Evolutionary conservation across 2,888 invertebrate species (phyloP).

Genomic region (Eupithecia subumbrata): DNA sequence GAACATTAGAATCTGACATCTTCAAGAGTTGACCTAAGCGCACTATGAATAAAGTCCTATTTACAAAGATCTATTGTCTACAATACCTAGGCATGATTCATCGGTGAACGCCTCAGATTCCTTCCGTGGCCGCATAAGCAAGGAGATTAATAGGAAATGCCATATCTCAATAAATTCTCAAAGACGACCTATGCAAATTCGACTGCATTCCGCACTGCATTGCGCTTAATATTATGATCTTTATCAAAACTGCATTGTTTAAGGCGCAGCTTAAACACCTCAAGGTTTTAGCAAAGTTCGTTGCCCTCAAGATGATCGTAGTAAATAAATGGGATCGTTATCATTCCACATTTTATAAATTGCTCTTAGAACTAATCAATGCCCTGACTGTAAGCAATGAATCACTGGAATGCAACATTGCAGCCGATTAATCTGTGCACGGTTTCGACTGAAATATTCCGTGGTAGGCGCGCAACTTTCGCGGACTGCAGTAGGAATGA

Average conservation of each 20-base stretch:
- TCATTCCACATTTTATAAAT: constrained; percentile 26
- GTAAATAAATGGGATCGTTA: constrained; percentile 16
- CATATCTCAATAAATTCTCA: constrained; percentile 68
- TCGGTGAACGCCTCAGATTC: constrained; percentile 67
- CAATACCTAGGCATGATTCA: constrained; percentile 64
- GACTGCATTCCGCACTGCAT: constrained; percentile 52
- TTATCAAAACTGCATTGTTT: constrained; percentile 33
- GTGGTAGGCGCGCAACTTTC: constrained; percentile 62
- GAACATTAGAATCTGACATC: constrained; percentile 48
- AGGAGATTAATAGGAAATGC: constrained; percentile 75
- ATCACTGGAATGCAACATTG: constrained; percentile 32
- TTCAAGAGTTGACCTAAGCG: constrained; percentile 29
- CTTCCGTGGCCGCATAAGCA: constrained; percentile 69
- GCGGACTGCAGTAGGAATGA: constrained; percentile 57
- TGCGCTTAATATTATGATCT: constrained; percentile 51
- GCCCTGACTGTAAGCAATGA: constrained; percentile 24
- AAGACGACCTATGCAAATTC: constrained; percentile 57
- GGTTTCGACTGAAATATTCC: constrained; percentile 59
- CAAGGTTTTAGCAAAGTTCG: constrained; percentile 9
- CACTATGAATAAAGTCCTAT: constrained; percentile 33
- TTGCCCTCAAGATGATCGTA: background rate
- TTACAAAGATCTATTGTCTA: constrained; percentile 29
- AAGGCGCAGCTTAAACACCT: constrained; percentile 12
- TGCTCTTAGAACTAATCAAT: constrained; percentile 28
- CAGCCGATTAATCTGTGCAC: constrained; percentile 34